Base-by-base conservation (phyloP, 2,888 invertebrate genomes). In the Patella pellucida region DNA sequence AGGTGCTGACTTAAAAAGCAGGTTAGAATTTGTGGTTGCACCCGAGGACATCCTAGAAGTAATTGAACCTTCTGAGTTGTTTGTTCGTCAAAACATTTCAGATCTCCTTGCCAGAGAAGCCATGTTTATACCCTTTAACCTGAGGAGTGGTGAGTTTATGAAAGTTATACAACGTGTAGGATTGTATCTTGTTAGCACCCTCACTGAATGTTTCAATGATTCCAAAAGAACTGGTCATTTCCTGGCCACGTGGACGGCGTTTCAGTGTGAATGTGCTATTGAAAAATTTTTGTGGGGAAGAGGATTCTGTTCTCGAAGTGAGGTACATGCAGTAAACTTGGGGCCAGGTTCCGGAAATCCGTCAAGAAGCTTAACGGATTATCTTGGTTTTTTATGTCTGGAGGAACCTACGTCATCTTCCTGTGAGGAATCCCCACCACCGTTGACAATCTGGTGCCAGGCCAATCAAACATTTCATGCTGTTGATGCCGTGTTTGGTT, bases 201-300 rank as follows among this genome's bases (percentile, higher is more conserved):
- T 54, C 14, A n/a, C 15, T 16, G 54, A 54, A n/a, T 54, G 54
- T 54, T 54, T 54, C 54, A 54, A 54, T 3, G 14, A 14, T 54
- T 14, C 7, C 14, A 54, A 54, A 54, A n/a, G 54, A 54, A 54
- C 54, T 14, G 54, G 54, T 14, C 54, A 54, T 54, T 54, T 54
- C 54, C 14, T 54, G 54, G 54, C 54, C 16, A 16, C 54, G 15
- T 54, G 54, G 54, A 54, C 54, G 14, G 54, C 54, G 7, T 54
- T 54, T 54, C 54, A 54, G 9, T 16, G 54, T 4, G 54, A 54
- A 54, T 54, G 54, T 54, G 54, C 54, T n/a, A 54, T 54, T 54
- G 54, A 54, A 54, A 54, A 54, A 54, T n/a, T 54, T 54, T 54
- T 54, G 54, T 54, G 54, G 54, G 54, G 54, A 16, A 54, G 16